Base-by-base conservation (phyloP, 2,113 vertebrate genomes). In the Neomonachus schauinslandi region DNA sequence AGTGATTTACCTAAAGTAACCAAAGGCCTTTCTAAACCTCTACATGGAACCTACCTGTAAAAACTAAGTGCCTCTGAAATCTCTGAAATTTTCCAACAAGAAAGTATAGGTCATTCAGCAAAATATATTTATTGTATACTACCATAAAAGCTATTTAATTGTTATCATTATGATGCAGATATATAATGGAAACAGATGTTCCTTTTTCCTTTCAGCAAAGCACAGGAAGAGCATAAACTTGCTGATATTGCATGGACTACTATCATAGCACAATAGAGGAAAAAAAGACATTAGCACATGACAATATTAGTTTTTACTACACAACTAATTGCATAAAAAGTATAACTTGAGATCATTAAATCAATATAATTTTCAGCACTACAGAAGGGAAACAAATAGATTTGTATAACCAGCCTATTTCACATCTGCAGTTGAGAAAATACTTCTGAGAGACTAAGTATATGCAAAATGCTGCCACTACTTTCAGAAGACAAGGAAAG, bases 261-360 rank as follows among this genome's bases (percentile, higher is more conserved):
- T 33, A 97, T 91, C 93, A 71, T 10, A 97, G 88, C 91, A 61
- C 26, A 65, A 98, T 5, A 49, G 77, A 4, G 72, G 36, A 5
- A 51, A 74, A 94, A 94, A 96, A 94, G 83, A 53, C 77, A 79
- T 97, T 94, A 95, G 59, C 93, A 95, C 86, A 71, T 94, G 93
- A 97, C 96, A 98, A 93, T 72, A 80, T 95, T 96, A 90, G 87
- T 98, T 98, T 99, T 98, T 98, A 85, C 96, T 59, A 4, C 57
- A 88, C 57, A 63, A 97, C 92, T 97, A 98, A 98, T 97, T 97
- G 69, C 89, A 85, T 84, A 93, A 92, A 63, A 98, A 98, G 95
- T 98, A 96, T 98, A 97, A 98, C 86, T 93, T 95, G 83, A 95
- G 88, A 98, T 97, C 69, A 94, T 89, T 97, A 97, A 98, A 98